Base-by-base conservation (phyloP, 1,140 invertebrate species). In the Cydia pomonella region DNA sequence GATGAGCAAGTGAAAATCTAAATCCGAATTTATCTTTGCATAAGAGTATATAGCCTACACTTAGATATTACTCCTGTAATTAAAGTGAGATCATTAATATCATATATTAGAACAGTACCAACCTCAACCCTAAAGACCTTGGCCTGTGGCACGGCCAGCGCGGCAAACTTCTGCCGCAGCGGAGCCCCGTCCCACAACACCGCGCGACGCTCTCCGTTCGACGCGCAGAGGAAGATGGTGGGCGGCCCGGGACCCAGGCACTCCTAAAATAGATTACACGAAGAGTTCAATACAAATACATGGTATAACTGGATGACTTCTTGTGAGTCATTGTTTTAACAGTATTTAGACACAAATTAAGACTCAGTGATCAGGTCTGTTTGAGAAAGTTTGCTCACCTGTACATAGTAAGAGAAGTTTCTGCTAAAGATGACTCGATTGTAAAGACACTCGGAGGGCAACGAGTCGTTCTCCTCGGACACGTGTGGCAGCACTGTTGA, bases 171-270 rank as follows among this genome's bases (percentile, higher is more conserved):
- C 63, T 93, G 86, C 0, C 93, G 80, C 33, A 95, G 82, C 13
- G 91, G 84, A 41, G 88, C 90, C 2, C 95, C 94, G 66, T 93
- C 92, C 86, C 95, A 94, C 23, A 96, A 86, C 25, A 95, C 93
- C 5, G 95, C 89, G 78, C 94, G 94, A 7, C 92, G 91, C 72
- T 94, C 94, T 13, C 93, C 94, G 38, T 89, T 80, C 5, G 94
- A 94, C 72, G 95, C 93, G 74, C 95, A 94, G 18, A 96, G 86
- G 82, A 95, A 94, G 4, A 94, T 93, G 13, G 94, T 94, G 0
- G 96, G 96, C 9, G 96, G 93, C 66, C 95, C 94, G 0, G 96
- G 96, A 1, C 96, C 95, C 71, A 96, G 91, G 85, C 96, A 97
- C 83, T 97, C 96, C 85, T 96, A 93, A 0, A 94, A 66, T 16